Conservation (phyloP, 2,797 vertebrate genomes). For the Lutjanus argentimaculatus region DNA sequence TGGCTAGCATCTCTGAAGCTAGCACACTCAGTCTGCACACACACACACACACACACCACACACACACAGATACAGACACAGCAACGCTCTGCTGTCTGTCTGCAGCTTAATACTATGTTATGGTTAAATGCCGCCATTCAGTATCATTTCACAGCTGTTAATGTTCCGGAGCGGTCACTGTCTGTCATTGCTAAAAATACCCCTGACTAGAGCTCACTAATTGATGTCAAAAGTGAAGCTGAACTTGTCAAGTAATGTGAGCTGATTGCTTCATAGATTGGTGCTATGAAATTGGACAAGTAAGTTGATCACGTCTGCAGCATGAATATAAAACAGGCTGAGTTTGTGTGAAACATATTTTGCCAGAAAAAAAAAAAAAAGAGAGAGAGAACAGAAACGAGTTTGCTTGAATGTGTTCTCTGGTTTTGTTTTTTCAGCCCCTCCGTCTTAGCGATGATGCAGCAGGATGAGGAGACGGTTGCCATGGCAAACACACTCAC, state of each 20-base stretch:
- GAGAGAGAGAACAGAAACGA: background rate
- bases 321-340: slow-evolving; percentile 44
- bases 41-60: slow-evolving; percentile 4
- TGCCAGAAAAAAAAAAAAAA: no score
- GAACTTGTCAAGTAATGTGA: slow-evolving; percentile 54
- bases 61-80: slow-evolving; percentile 21
- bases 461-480: slow-evolving; percentile 63
- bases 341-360: slow-evolving; percentile 3
- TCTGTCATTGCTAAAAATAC: slow-evolving; percentile 67
- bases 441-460: slow-evolving; percentile 49
- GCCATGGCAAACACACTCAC: slow-evolving; percentile 64
- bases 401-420: slow-evolving; percentile 18
- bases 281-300: slow-evolving; percentile 49
- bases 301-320: slow-evolving; percentile 37
- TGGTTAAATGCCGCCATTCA: slow-evolving; percentile 63
- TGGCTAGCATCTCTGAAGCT: slow-evolving; percentile 52
- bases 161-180: slow-evolving; percentile 60
- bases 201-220: slow-evolving; percentile 60
- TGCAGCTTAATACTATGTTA: slow-evolving; percentile 55
- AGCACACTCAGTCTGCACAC: slow-evolving; percentile 26
- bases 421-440: slow-evolving; percentile 31
- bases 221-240: slow-evolving; percentile 62
- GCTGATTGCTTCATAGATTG: slow-evolving; percentile 52
- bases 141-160: slow-evolving; percentile 74
- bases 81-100: slow-evolving; percentile 40